Conservation (phyloP, 2,113 vertebrate species). For the Dromas ardeola region DNA sequence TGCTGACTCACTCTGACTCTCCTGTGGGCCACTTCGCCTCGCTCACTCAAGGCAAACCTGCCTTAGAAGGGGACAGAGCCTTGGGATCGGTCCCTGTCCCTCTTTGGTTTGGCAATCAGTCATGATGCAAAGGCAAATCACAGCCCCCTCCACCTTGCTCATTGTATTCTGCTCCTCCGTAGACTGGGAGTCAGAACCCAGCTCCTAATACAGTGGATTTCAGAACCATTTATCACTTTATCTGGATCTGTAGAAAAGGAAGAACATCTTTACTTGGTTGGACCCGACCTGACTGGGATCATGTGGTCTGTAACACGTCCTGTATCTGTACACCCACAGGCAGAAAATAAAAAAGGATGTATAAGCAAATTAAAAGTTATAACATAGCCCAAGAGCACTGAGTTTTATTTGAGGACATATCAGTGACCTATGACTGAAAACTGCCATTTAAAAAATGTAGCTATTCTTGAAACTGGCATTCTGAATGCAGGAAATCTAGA, state of each 20-base stretch:
- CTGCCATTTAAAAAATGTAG: background rate
- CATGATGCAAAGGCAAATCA: background rate
- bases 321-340: background rate
- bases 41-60: background rate
- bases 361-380: background rate
- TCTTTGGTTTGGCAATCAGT: background rate
- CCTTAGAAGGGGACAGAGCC: background rate
- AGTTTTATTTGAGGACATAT: background rate
- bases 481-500: background rate
- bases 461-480: background rate
- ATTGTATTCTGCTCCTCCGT: background rate
- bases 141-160: background rate
- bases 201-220: background rate
- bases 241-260: background rate
- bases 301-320: background rate
- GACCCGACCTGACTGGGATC: background rate
- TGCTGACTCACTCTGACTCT: background rate
- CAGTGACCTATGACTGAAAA: background rate
- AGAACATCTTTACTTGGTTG: background rate
- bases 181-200: background rate
- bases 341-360: background rate
- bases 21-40: background rate
- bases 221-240: background rate
- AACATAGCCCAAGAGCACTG: background rate
- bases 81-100: accelerated